phyloP scores from a whole-genome alignment of 1,140 invertebrate species.

The Yoshiicerus persimilis region DNA sequence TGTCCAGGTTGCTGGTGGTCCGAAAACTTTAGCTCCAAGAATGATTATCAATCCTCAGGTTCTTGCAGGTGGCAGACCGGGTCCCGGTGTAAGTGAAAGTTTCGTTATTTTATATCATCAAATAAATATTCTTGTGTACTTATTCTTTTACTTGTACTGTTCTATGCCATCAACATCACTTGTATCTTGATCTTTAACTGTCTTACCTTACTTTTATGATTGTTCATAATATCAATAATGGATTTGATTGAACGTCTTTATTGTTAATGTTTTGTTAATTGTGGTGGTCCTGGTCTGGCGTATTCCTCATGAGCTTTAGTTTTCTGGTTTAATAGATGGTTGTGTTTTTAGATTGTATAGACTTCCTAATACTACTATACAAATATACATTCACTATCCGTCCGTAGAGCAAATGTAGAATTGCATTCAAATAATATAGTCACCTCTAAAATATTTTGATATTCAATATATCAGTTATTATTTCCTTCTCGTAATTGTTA shows the following conservation, averaged over 20 bases:
- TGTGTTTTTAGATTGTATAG: neutral
- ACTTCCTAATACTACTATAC: neutral
- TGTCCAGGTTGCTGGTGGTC: neutral
- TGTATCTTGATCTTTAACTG: conserved; percentile 22
- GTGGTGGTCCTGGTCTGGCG: conserved; percentile 5
- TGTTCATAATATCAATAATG: neutral
- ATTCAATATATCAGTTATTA: too few relatives aligned
- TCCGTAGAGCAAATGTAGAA: neutral
- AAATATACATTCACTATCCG: neutral
- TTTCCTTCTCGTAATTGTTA: neutral
- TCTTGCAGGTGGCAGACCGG: conserved; percentile 75
- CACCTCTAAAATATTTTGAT: neutral
- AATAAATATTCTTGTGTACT: neutral
- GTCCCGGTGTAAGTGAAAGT: conserved; percentile 70
- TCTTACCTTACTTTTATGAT: conserved; percentile 7
- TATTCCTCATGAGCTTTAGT: conserved; percentile 5
- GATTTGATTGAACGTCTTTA: neutral
- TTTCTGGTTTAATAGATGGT: conserved; percentile 1
- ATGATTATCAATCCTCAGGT: conserved; percentile 77
- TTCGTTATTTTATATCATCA: neutral
- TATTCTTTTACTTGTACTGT: conserved; percentile 5
- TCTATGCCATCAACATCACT: conserved; percentile 16
- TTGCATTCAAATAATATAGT: neutral
- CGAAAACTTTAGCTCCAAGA: conserved; percentile 56
- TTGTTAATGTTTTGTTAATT: conserved; percentile 7